Conservation (phyloP, 2,888 invertebrate species). For the Schrankia costaestrigalis region DNA sequence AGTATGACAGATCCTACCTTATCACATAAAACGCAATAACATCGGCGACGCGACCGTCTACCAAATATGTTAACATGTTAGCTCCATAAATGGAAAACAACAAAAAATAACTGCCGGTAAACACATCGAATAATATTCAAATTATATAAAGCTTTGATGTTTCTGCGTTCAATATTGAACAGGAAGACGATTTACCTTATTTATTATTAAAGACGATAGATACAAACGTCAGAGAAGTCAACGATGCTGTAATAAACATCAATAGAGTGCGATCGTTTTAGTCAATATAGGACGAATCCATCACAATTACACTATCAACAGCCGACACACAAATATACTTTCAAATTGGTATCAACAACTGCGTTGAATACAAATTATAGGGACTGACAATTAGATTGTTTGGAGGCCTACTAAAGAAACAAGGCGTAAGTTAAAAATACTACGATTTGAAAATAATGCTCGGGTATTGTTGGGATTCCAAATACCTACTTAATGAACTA, state of each 20-base stretch:
- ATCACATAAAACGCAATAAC: constrained; percentile 37
- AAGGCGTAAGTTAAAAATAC: constrained; percentile 39
- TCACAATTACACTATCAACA: constrained; percentile 48
- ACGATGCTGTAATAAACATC: constrained; percentile 39
- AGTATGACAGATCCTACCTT: no score
- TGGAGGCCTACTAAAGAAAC: constrained; percentile 34
- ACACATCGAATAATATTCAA: constrained; percentile 22
- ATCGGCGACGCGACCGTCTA: constrained; percentile 35
- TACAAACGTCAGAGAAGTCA: constrained; percentile 9
- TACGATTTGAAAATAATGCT: no score
- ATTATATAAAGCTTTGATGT: constrained; percentile 2
- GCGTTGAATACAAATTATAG: constrained; percentile 51
- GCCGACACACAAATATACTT: constrained; percentile 43
- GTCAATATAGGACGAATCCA: constrained; percentile 49
- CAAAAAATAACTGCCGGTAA: constrained; percentile 44
- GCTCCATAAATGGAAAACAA: constrained; percentile 42
- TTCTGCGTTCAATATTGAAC: constrained; percentile 8
- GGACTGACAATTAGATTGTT: constrained; percentile 43
- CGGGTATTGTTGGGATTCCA: no score
- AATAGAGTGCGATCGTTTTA: constrained; percentile 43
- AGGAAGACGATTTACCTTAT: constrained; percentile 12
- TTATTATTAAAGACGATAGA: constrained; percentile 3
- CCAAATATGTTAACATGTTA: constrained; percentile 65
- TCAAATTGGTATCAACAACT: constrained; percentile 34
- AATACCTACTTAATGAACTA: no score